Conservation (phyloP, 2,797 vertebrate genomes). For the Merluccius polli region DNA sequence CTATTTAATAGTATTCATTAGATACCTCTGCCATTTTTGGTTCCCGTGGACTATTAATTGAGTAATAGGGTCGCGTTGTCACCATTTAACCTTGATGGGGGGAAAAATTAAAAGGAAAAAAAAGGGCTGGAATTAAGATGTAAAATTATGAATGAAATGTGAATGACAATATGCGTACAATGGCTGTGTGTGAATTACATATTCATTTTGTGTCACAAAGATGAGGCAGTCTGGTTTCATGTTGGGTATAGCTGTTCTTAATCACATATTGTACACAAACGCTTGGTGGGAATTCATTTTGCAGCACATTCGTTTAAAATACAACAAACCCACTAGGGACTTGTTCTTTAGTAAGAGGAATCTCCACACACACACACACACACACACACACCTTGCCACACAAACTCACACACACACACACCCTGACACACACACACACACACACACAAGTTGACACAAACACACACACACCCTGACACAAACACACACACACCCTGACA, state of each 20-base stretch:
- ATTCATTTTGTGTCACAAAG: background rate
- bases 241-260: background rate
- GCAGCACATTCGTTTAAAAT: too few species aligned
- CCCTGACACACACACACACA: too few species aligned
- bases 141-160: conserved; percentile 40
- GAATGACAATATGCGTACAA: conserved; percentile 37
- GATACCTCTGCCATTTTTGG: conserved; percentile 54
- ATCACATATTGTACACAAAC: too few species aligned
- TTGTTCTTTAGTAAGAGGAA: too few species aligned
- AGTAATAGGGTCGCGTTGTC: conserved; percentile 56
- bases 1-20: conserved; percentile 69
- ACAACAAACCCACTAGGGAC: too few species aligned
- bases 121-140: conserved; percentile 53
- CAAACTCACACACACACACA: too few species aligned
- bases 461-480: too few species aligned
- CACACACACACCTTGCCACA: too few species aligned
- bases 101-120: background rate
- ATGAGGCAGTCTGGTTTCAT: background rate
- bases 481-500: too few species aligned
- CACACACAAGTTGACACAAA: too few species aligned
- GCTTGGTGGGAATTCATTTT: too few species aligned
- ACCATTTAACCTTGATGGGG: conserved; percentile 63
- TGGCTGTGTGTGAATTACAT: background rate
- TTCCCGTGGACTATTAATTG: conserved; percentile 62
- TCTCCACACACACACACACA: too few species aligned